Percentiles rank a stretch among this genome's conserved stretches.
These are phyloP conservation scores for Poecilobothrus nobilitatus DNA, from an alignment of 2,888 invertebrate species.

Conservation along the genomic window DNA sequence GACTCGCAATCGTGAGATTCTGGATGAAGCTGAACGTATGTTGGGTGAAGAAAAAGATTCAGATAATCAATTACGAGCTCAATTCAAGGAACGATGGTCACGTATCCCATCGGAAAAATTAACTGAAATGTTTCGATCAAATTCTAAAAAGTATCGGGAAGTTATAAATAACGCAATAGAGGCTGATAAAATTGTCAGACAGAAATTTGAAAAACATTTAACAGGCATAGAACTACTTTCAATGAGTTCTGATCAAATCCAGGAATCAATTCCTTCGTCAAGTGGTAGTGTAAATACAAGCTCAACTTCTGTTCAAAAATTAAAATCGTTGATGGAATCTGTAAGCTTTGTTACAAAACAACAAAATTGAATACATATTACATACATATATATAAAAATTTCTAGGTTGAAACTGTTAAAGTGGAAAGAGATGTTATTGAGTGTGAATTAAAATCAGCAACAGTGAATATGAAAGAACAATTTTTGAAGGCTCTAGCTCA, in stretches of 20 bases:
- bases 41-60: slow-evolving; percentile 86
- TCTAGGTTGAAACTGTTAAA: slow-evolving; percentile 71
- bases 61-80: slow-evolving; percentile 75
- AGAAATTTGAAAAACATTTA: slow-evolving; percentile 71
- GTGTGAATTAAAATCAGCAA: slow-evolving; percentile 70
- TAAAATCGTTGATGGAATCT: slow-evolving; percentile 71
- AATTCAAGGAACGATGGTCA: slow-evolving; percentile 90
- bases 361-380: slow-evolving; percentile 24
- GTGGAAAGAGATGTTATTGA: slow-evolving; percentile 85
- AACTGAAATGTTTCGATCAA: slow-evolving; percentile 79
- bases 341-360: slow-evolving; percentile 36
- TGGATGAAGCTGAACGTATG: slow-evolving; percentile 81
- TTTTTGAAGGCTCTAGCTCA: slow-evolving; percentile 67
- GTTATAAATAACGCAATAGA: slow-evolving; percentile 85
- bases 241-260: slow-evolving; percentile 59
- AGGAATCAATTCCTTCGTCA: slow-evolving; percentile 59
- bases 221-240: slow-evolving; percentile 76
- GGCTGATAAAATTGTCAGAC: slow-evolving; percentile 74
- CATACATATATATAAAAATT: too few species aligned
- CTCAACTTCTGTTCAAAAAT: slow-evolving; percentile 54
- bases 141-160: slow-evolving; percentile 84
- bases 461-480: slow-evolving; percentile 71
- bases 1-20: slow-evolving; percentile 85
- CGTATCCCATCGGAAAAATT: slow-evolving; percentile 80
- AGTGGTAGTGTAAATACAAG: slow-evolving; percentile 50